A percentile compares a stretch with the other conserved stretches of the same genome.
These are phyloP conservation scores for Tribolium freemani DNA, from an alignment of 2,888 invertebrate genomes.

Conservation along the genomic window DNA sequence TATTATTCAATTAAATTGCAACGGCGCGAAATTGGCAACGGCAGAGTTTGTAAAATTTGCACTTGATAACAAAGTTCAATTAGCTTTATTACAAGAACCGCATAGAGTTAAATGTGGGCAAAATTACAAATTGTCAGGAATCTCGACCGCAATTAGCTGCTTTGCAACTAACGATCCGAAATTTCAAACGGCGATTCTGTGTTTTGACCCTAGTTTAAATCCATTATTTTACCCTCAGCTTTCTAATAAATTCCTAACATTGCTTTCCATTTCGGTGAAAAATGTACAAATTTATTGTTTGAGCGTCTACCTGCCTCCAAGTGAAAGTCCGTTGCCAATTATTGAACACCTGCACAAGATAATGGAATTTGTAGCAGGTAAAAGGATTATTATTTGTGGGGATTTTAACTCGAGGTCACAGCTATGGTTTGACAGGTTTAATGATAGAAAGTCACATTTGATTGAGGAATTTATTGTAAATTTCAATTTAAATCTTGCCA, in stretches of 20 bases:
- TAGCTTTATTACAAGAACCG: conserved; percentile 7
- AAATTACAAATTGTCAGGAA: conserved; percentile 2
- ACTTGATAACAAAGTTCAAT: too few relatives aligned
- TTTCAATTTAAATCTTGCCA: conserved; percentile 5
- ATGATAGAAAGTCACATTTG: not conserved
- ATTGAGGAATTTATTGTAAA: conserved; percentile 8
- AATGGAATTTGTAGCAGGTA: not conserved
- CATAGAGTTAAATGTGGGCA: not conserved
- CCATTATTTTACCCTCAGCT: not conserved
- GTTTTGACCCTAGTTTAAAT: not conserved
- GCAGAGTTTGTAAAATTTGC: too few relatives aligned
- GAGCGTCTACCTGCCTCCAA: conserved; percentile 1
- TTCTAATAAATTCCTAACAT: not conserved
- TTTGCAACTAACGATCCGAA: not conserved
- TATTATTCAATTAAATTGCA: not conserved
- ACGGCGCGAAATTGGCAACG: not conserved
- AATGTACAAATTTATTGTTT: not conserved
- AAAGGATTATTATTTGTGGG: not conserved
- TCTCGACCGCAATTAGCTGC: not conserved
- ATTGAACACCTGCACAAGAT: not conserved
- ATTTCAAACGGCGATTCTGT: not conserved
- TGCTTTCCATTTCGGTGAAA: not conserved
- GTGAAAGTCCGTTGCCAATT: not conserved
- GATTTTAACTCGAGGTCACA: conserved; percentile 7
- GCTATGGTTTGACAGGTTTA: not conserved